Percentiles rank a stretch among this genome's conserved stretches.
Evolutionary conservation across 2,113 vertebrate species (phyloP).

Genomic region (Ciconia boyciana): DNA sequence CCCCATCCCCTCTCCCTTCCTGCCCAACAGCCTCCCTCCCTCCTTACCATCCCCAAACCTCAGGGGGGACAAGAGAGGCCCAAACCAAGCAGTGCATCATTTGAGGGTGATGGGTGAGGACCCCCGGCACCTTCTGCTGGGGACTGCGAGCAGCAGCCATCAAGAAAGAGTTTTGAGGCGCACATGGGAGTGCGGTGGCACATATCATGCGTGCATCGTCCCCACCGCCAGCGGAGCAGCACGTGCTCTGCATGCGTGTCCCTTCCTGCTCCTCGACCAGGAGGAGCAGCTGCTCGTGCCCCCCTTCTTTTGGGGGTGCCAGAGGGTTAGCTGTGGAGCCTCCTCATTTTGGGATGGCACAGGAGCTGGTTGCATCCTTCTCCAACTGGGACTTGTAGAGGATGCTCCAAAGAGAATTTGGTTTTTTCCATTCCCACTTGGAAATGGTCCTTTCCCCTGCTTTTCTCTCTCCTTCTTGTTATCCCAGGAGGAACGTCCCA

Average conservation of each 20-base stretch:
- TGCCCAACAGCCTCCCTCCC: neutral
- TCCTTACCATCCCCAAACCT: neutral
- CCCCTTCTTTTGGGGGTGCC: neutral
- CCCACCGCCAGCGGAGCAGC: neutral
- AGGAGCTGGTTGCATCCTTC: neutral
- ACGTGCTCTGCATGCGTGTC: rapidly evolving
- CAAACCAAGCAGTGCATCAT: neutral
- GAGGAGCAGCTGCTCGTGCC: neutral
- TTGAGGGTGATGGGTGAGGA: neutral
- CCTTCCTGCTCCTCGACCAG: neutral
- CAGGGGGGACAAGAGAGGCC: neutral
- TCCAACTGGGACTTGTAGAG: neutral
- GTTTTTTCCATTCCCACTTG: neutral
- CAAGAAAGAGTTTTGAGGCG: neutral
- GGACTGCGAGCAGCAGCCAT: neutral
- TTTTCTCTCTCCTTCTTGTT: neutral
- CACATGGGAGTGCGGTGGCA: rapidly evolving
- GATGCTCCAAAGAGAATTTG: neutral
- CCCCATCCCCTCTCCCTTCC: neutral
- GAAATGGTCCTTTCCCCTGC: neutral
- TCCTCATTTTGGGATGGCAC: neutral
- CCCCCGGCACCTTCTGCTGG: neutral
- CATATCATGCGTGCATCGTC: rapidly evolving
- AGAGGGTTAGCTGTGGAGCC: neutral
- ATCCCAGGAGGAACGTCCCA: neutral